Evolutionary conservation across 1,140 invertebrate species (phyloP), one percentile per base, ranked within the genome.

Genomic region (Drosophila guanche): DNA sequence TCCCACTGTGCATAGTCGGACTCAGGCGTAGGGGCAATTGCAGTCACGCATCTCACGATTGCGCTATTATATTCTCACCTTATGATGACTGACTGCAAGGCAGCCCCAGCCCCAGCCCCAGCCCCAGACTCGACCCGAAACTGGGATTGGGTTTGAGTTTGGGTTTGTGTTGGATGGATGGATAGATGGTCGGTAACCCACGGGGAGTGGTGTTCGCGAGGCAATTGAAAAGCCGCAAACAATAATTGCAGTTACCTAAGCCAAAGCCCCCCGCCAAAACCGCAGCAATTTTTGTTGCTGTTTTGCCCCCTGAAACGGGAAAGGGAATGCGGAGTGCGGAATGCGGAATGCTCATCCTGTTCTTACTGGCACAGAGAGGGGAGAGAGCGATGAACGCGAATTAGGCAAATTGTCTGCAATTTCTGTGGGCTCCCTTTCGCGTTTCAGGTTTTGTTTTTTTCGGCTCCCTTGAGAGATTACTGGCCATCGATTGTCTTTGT

Each of bases 1-100:
- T 5, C 6, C 66, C 80, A 84, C 40, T 42, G 80, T 85, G 52
- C 51, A 22, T 50, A 62, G 71, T 51, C 61, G 42, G 66, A 53
- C 63, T 74, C 60, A 53, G 81, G 81, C 77, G 81, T 85, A 81
- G 77, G 61, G 78, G 77, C 83, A 86, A 86, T 88, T 86, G 83
- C 84, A 86, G 83, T 86, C 83, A 86, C 83, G 83, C 83, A 86
- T 88, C 83, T 86, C 84, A 88, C 83, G 83, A 86, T 67, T 86
- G 83, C 84, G 83, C 83, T 76, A 86, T 86, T 86, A 86, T 86
- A 86, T 86, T 86, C 83, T 86, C 83, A 86, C 83, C 83, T 86
- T 88, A 88, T 86, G 83, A 83, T 86, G 83, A 88, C 83, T 89
- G 83, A 88, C 81, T 85, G 42, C 25, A 48, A 43, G 65, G 42